A percentile compares a stretch with the other conserved stretches of the same genome.
phyloP scores from a whole-genome alignment of 2,113 vertebrate species.

The Syngnathus floridae region DNA sequence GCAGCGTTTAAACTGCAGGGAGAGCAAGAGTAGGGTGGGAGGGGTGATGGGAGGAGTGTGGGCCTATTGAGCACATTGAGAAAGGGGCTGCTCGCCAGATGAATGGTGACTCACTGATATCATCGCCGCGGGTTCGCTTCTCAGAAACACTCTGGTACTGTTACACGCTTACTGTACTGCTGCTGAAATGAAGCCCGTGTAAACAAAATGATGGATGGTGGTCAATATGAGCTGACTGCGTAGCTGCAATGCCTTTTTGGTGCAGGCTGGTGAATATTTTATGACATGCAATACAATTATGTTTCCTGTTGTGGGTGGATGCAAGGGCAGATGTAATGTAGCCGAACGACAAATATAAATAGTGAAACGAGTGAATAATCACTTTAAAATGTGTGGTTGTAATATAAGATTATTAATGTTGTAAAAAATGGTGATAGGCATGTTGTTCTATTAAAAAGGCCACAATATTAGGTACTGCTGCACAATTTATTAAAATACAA shows the following conservation, averaged over 20 bases:
- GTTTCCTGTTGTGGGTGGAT: background rate
- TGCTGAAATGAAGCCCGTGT: conserved; percentile 11
- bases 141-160: conserved; percentile 25
- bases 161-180: background rate
- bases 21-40: conserved; percentile 23
- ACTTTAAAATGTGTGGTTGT: background rate
- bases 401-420: too few relatives aligned
- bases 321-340: background rate
- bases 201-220: conserved; percentile 19
- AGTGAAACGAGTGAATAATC: background rate
- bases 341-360: background rate
- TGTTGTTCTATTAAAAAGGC: background rate
- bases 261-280: conserved; percentile 21
- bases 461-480: background rate
- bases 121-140: conserved; percentile 39
- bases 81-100: conserved; percentile 24
- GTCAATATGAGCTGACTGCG: background rate
- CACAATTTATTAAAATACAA: background rate
- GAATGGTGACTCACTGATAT: conserved; percentile 60
- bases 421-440: background rate
- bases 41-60: conserved; percentile 12
- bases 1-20: conserved; percentile 45
- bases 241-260: conserved; percentile 40
- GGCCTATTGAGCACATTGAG: conserved; percentile 25
- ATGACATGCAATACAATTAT: background rate